Conservation (phyloP, 2,797 vertebrate species). For the Ibycter americanus region DNA sequence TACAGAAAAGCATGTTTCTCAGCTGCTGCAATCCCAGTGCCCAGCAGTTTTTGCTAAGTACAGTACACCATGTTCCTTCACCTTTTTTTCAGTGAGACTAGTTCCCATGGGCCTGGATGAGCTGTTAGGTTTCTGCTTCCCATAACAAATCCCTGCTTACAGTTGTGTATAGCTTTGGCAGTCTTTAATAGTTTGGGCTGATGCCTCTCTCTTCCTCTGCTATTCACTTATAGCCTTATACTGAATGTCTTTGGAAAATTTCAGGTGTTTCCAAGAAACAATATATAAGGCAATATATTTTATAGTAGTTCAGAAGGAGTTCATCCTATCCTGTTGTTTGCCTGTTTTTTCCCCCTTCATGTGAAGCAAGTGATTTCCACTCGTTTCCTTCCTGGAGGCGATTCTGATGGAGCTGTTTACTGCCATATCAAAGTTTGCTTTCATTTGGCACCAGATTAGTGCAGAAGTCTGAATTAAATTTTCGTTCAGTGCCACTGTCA, state of each 20-base stretch:
- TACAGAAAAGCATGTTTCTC: not conserved
- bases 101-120: not conserved
- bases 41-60: not conserved
- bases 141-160: not conserved
- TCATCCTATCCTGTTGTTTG: not conserved
- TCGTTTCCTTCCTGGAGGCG: not conserved
- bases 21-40: not conserved
- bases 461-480: not conserved
- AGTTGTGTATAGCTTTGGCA: not conserved
- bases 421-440: not conserved
- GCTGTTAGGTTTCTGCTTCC: not conserved
- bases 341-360: not conserved
- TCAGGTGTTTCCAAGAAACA: not conserved
- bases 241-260: not conserved
- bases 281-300: not conserved
- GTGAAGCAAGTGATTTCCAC: not conserved
- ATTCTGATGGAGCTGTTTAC: not conserved
- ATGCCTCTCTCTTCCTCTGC: not conserved
- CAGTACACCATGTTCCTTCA: not conserved
- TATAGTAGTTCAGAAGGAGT: not conserved
- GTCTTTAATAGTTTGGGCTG: not conserved
- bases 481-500: not conserved
- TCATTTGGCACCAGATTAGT: not conserved
- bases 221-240: not conserved
- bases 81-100: not conserved